Evolutionary conservation across 2,888 invertebrate species (phyloP).

Genomic region (Aproaerema taeniolella): DNA sequence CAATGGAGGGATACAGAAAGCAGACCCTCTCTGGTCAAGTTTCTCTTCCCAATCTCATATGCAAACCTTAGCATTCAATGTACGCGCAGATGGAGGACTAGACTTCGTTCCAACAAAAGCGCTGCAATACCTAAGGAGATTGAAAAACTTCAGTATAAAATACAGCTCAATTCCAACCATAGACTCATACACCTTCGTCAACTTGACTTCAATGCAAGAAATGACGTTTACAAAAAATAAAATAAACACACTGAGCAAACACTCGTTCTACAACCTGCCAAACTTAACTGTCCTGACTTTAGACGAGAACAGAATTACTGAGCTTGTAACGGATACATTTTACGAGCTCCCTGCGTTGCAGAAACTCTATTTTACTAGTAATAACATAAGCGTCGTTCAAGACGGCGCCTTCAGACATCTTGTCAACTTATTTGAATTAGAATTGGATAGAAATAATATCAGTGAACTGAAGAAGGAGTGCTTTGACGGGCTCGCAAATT

Average conservation of each 20-base stretch:
- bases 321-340: conserved; percentile 85
- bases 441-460: conserved; percentile 87
- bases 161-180: conserved; percentile 84
- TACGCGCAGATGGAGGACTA: conserved; percentile 82
- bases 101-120: conserved; percentile 85
- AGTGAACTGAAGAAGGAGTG: conserved; percentile 85
- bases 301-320: conserved; percentile 85
- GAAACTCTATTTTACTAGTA: conserved; percentile 89
- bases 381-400: conserved; percentile 90
- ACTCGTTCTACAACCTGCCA: conserved; percentile 85
- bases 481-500: conserved; percentile 85
- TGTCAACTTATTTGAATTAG: conserved; percentile 85
- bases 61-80: conserved; percentile 82
- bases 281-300: conserved; percentile 83
- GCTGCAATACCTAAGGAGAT: conserved; percentile 79
- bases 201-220: conserved; percentile 81
- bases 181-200: conserved; percentile 85
- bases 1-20: conserved; percentile 80
- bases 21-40: conserved; percentile 84
- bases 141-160: conserved; percentile 83
- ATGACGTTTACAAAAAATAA: conserved; percentile 84
- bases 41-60: conserved; percentile 85
- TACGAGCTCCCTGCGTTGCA: conserved; percentile 83
- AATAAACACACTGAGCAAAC: conserved; percentile 80
- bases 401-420: conserved; percentile 89